A percentile compares a stretch with the other conserved stretches of the same genome.
phyloP scores from a whole-genome alignment of 2,888 invertebrate species.

The Meghimatium bilineatum region DNA sequence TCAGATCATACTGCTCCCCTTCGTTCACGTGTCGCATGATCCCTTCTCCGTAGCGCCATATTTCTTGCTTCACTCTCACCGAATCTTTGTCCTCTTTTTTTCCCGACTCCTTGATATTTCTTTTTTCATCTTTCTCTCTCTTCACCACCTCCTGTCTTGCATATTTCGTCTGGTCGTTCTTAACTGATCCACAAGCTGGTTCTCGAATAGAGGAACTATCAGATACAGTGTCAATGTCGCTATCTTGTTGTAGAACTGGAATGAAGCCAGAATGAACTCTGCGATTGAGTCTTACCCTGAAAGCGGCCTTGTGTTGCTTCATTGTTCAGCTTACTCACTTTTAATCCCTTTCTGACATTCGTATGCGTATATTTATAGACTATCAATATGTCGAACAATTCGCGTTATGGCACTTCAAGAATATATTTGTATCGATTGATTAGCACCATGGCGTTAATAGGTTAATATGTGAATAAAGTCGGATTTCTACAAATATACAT shows the following conservation, averaged over 20 bases:
- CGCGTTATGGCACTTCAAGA: too few relatives aligned
- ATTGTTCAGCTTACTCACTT: background rate
- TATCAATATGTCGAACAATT: too few relatives aligned
- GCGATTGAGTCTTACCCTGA: conserved; percentile 35
- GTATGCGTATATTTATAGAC: too few relatives aligned
- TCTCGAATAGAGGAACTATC: background rate
- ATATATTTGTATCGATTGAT: too few relatives aligned
- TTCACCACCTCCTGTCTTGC: background rate
- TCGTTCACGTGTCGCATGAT: background rate
- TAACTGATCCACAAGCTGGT: background rate
- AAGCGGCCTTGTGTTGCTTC: conserved; percentile 12
- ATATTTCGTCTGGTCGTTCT: background rate
- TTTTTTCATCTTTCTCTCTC: background rate
- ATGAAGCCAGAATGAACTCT: conserved; percentile 25
- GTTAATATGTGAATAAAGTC: too few relatives aligned
- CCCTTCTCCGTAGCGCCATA: background rate
- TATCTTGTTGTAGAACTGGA: conserved; percentile 22
- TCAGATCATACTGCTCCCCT: conserved; percentile 7
- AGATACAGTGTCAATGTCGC: background rate
- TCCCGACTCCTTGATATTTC: background rate
- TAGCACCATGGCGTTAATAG: too few relatives aligned
- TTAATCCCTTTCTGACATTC: too few relatives aligned
- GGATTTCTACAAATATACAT: too few relatives aligned
- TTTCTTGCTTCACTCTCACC: background rate
- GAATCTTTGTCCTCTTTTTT: background rate